Conservation (phyloP, 2,113 vertebrate species). For the Platanista minor region DNA sequence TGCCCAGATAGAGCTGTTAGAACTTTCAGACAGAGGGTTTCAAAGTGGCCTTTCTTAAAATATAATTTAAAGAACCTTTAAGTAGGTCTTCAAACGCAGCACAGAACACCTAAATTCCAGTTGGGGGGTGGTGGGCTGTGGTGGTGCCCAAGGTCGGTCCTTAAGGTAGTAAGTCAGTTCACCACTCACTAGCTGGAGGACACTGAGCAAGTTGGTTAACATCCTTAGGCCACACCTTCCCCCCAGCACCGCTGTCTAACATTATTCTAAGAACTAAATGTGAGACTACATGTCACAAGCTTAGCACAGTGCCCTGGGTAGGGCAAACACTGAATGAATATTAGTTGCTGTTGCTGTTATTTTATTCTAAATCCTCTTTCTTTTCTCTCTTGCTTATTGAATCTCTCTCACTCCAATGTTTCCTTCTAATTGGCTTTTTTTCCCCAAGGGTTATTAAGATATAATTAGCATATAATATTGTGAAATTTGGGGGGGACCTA, state of each 20-base stretch:
- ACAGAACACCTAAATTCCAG: neutral
- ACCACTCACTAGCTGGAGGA: neutral
- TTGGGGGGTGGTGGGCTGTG: rapidly evolving
- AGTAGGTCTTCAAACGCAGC: neutral
- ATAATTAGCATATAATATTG: no score
- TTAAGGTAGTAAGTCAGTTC: neutral
- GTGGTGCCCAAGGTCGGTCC: neutral
- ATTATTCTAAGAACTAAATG: neutral
- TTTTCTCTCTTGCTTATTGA: neutral
- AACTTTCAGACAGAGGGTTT: neutral
- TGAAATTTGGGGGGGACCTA: no score
- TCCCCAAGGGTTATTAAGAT: no score
- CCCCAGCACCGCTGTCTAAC: neutral
- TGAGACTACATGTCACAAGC: neutral
- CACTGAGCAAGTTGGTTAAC: neutral
- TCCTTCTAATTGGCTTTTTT: neutral
- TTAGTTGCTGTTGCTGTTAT: no score
- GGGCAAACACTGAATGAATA: neutral
- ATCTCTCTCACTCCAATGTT: neutral
- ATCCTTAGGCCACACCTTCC: neutral
- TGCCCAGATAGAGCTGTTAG: neutral
- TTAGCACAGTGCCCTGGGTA: neutral
- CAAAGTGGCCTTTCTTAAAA: neutral
- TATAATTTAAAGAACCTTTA: neutral
- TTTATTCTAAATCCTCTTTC: neutral